These are phyloP conservation scores for Eupithecia pulchellata DNA, from an alignment of 2,888 invertebrate genomes.

Conservation along the genomic window DNA sequence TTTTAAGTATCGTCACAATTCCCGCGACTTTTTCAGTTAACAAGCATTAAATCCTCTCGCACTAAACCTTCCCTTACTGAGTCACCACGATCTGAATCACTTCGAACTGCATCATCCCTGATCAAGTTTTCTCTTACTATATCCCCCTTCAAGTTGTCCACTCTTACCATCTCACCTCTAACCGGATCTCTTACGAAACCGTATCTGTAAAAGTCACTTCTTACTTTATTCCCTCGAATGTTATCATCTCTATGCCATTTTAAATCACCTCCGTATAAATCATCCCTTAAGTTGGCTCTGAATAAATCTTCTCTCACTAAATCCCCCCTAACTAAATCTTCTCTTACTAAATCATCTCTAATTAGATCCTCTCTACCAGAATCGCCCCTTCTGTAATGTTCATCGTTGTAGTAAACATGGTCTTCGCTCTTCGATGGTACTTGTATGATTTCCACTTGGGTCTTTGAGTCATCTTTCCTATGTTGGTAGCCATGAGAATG, in stretches of 20 bases:
- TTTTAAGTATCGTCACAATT: neutral
- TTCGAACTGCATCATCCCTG: constrained; percentile 6
- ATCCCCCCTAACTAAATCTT: constrained; percentile 14
- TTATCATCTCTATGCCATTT: constrained; percentile 11
- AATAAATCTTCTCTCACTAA: constrained; percentile 7
- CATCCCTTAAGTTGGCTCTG: neutral
- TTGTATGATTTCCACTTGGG: constrained; percentile 74
- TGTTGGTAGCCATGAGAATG: constrained; percentile 68
- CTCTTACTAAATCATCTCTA: constrained; percentile 9
- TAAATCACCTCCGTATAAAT: constrained; percentile 6
- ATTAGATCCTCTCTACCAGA: neutral
- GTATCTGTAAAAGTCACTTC: constrained; percentile 7
- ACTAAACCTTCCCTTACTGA: constrained; percentile 4
- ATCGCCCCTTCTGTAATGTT: constrained; percentile 62
- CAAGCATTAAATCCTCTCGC: constrained; percentile 1
- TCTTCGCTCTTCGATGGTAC: constrained; percentile 72
- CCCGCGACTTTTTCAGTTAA: neutral
- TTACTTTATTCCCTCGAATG: neutral
- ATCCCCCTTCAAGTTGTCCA: neutral
- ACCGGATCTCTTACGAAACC: constrained; percentile 7
- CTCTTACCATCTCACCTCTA: constrained; percentile 4
- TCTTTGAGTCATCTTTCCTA: constrained; percentile 71
- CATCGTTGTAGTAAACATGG: constrained; percentile 70
- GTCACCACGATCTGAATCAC: constrained; percentile 5
- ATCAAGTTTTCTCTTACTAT: constrained; percentile 3